Conservation (phyloP, 1,140 invertebrate genomes). For the Antheraea mylitta region DNA sequence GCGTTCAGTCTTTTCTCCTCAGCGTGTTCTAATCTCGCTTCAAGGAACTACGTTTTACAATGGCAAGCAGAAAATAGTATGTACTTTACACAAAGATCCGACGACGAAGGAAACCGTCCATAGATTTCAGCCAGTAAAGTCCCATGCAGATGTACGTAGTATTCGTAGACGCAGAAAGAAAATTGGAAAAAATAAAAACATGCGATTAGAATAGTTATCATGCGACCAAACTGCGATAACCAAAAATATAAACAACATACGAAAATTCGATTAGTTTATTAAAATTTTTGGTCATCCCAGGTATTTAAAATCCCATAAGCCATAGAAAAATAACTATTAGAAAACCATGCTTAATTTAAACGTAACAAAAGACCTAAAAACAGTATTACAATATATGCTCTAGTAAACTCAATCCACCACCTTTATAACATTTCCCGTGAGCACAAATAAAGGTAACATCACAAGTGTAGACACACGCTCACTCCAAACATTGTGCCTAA, state of each 20-base stretch:
- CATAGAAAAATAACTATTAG: background rate
- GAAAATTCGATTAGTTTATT: background rate
- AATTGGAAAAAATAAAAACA: slow-evolving; percentile 54
- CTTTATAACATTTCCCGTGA: slow-evolving; percentile 12
- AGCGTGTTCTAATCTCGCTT: slow-evolving; percentile 59
- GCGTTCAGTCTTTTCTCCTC: slow-evolving; percentile 81
- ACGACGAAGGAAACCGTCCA: slow-evolving; percentile 13
- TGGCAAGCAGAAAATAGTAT: slow-evolving; percentile 27
- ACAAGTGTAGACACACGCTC: slow-evolving; percentile 22
- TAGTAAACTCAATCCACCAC: slow-evolving; percentile 8
- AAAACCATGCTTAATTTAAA: background rate
- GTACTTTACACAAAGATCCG: slow-evolving; percentile 52
- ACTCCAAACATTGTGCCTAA: slow-evolving; percentile 40
- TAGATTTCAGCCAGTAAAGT: slow-evolving; percentile 19
- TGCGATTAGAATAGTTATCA: slow-evolving; percentile 59
- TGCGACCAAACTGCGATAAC: slow-evolving; percentile 17
- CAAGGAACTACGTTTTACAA: slow-evolving; percentile 50
- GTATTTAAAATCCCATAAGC: background rate
- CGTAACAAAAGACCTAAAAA: background rate
- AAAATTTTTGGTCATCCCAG: background rate
- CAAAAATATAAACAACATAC: background rate
- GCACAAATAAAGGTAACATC: slow-evolving; percentile 16
- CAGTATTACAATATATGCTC: background rate
- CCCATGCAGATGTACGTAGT: slow-evolving; percentile 26
- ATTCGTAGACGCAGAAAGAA: slow-evolving; percentile 40